Evolutionary conservation across 2,888 invertebrate species (phyloP).

Genomic region (Cancer borealis): DNA sequence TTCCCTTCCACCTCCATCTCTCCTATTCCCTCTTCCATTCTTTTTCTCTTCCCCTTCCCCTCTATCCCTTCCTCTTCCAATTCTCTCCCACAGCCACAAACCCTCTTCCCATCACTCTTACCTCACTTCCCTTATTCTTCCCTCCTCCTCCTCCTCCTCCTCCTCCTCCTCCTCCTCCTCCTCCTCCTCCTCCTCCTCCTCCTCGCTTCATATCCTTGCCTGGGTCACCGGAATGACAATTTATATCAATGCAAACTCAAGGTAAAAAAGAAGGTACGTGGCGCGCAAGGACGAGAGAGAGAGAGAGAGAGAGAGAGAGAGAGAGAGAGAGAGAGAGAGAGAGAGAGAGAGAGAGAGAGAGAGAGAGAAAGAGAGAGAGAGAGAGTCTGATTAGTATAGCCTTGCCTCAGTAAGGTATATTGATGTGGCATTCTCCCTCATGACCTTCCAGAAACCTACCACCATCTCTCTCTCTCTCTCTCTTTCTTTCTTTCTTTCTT

Average conservation of each 20-base stretch:
- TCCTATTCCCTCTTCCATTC: too few relatives aligned
- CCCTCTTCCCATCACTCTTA: too few relatives aligned
- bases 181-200: slow-evolving; percentile 3
- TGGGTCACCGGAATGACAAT: neutral
- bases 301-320: too few relatives aligned
- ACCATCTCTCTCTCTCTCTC: neutral
- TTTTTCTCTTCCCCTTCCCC: too few relatives aligned
- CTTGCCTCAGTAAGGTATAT: neutral
- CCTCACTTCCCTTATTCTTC: too few relatives aligned
- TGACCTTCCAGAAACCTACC: neutral
- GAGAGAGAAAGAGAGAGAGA: too few relatives aligned
- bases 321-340: slow-evolving; percentile 40
- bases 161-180: neutral
- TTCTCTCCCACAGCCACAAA: too few relatives aligned
- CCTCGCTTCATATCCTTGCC: neutral
- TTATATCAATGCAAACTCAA: neutral
- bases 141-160: too few relatives aligned
- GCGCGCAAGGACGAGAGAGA: neutral
- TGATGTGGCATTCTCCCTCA: neutral
- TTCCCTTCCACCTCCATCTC: too few relatives aligned
- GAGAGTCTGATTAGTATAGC: neutral
- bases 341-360: too few relatives aligned
- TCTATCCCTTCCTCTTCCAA: too few relatives aligned
- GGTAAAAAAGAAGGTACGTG: neutral
- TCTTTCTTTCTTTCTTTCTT: neutral